Percentiles rank a stretch among this genome's conserved stretches.
phyloP scores from a whole-genome alignment of 30 jellyfish, hydroid and myxozoan genomes.

The Cassiopea andromeda region DNA sequence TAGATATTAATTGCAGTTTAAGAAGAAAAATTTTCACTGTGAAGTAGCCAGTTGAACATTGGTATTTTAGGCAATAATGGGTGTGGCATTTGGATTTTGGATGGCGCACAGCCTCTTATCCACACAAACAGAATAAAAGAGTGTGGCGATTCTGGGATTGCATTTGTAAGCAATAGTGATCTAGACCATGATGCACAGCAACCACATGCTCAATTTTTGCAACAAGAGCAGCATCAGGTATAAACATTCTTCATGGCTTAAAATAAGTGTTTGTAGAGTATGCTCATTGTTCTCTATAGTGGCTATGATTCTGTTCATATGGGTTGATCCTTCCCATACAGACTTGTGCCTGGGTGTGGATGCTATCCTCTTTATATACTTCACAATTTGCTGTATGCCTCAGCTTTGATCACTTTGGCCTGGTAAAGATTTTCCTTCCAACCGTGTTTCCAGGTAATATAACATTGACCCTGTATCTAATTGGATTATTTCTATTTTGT shows the following conservation, averaged over 20 bases:
- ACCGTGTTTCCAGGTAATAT: too few species aligned
- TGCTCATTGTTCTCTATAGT: too few species aligned
- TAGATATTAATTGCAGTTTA: background rate
- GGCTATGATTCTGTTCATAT: too few species aligned
- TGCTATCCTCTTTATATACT: too few species aligned
- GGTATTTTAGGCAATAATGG: slow-evolving; percentile 73
- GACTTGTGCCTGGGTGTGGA: too few species aligned
- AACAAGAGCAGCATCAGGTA: slow-evolving; percentile 84
- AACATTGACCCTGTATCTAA: too few species aligned
- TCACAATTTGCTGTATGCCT: too few species aligned
- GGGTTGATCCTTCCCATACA: too few species aligned
- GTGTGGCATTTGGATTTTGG: slow-evolving; percentile 91
- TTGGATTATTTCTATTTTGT: background rate
- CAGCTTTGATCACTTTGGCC: too few species aligned
- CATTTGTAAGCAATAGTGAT: slow-evolving; percentile 85
- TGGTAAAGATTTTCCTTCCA: too few species aligned
- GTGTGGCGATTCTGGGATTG: slow-evolving; percentile 91
- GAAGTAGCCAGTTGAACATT: background rate
- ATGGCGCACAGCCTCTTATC: slow-evolving; percentile 90
- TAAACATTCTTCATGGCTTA: background rate
- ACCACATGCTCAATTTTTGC: slow-evolving; percentile 76
- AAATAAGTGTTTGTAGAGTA: too few species aligned
- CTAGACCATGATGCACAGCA: slow-evolving; percentile 83
- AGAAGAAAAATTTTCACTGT: background rate
- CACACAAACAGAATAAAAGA: slow-evolving; percentile 85